phyloP scores from a whole-genome alignment of 2,888 invertebrate species.

The Brachypterus glaber region DNA sequence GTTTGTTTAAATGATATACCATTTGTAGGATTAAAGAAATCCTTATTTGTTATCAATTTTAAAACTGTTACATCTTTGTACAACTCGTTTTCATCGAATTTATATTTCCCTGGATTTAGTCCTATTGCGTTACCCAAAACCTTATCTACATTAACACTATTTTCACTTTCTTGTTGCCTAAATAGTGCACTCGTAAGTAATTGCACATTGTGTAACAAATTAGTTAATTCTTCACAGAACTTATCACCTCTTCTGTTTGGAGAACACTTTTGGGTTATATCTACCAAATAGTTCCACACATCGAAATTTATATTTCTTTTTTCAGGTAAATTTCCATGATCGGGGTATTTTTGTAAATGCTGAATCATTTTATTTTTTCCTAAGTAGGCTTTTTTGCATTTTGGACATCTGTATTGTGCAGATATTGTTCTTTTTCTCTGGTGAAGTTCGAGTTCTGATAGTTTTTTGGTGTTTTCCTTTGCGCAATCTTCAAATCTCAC shows the following conservation, averaged over 20 bases:
- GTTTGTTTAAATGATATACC: not conserved
- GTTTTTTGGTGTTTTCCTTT: constrained; percentile 8
- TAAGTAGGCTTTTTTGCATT: constrained; percentile 56
- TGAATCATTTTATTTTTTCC: constrained; percentile 50
- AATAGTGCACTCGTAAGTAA: constrained; percentile 34
- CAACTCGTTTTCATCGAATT: constrained; percentile 33
- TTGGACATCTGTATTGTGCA: constrained; percentile 49
- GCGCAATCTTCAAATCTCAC: constrained; percentile 26
- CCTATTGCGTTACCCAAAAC: constrained; percentile 32
- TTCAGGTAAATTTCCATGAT: constrained; percentile 43
- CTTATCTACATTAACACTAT: constrained; percentile 32
- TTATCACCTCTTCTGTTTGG: constrained; percentile 29
- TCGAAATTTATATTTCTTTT: constrained; percentile 28
- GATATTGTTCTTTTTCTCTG: constrained; percentile 40
- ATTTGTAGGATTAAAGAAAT: constrained; percentile 26
- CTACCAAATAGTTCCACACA: constrained; percentile 36
- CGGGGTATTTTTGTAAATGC: constrained; percentile 53
- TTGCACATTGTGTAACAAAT: constrained; percentile 32
- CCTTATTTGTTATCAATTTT: constrained; percentile 27
- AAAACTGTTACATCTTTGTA: constrained; percentile 33
- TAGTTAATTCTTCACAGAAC: constrained; percentile 35
- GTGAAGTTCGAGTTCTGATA: constrained; percentile 17
- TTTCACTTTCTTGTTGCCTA: constrained; percentile 28
- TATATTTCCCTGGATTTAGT: constrained; percentile 33
- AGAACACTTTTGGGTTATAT: constrained; percentile 31